These are phyloP conservation scores for Muscina levida DNA, from an alignment of 2,888 invertebrate species.

Conservation along the genomic window DNA sequence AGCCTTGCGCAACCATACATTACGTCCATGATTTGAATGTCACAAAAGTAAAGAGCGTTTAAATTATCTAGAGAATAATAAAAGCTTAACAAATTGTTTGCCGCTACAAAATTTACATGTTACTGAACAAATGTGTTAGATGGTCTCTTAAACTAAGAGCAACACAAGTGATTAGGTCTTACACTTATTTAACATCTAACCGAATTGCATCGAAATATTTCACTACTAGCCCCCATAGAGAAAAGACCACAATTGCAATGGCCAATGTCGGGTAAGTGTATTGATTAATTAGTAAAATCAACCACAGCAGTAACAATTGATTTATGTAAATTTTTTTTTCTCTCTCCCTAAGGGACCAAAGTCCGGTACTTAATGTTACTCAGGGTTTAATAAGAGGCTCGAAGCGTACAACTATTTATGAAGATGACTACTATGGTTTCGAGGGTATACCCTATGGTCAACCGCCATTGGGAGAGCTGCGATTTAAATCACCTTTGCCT, in stretches of 20 bases:
- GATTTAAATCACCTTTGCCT: slow-evolving; percentile 79
- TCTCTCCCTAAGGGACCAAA: slow-evolving; percentile 35
- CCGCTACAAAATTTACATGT: slow-evolving; percentile 22
- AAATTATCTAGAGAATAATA: too few species aligned
- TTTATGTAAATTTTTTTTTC: too few species aligned
- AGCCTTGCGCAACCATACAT: too few species aligned
- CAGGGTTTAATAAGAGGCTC: slow-evolving; percentile 77
- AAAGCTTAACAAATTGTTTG: neutral
- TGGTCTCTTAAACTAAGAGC: slow-evolving; percentile 27
- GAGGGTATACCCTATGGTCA: slow-evolving; percentile 78
- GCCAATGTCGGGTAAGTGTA: slow-evolving; percentile 40
- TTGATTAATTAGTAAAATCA: neutral
- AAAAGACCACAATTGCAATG: slow-evolving; percentile 8
- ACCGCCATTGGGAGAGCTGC: slow-evolving; percentile 76
- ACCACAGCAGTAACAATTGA: too few species aligned
- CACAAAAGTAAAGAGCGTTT: too few species aligned
- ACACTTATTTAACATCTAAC: neutral
- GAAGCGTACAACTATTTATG: slow-evolving; percentile 76
- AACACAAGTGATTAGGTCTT: neutral
- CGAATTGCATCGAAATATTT: neutral
- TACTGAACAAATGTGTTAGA: slow-evolving; percentile 11
- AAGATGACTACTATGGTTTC: slow-evolving; percentile 75
- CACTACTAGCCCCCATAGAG: neutral
- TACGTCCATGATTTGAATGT: too few species aligned
- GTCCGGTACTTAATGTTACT: slow-evolving; percentile 54